Base-by-base conservation (phyloP, 2,113 vertebrate species). In the Podiceps cristatus region DNA sequence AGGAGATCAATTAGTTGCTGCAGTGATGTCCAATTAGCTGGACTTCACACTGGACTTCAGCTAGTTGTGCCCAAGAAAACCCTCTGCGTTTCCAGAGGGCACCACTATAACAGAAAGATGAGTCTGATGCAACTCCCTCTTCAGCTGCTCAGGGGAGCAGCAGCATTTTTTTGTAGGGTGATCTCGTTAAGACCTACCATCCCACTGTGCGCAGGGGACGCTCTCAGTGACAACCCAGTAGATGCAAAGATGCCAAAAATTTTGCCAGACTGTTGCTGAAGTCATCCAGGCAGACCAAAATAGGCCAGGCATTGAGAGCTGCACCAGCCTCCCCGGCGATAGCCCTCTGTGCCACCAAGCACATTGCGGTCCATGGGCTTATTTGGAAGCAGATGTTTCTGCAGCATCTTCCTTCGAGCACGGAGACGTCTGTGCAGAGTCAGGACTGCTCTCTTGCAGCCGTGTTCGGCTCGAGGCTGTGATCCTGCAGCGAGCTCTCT, bases 391-490 rank as follows among this genome's bases (percentile, higher is more conserved):
- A 72, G 92, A 56, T 10, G 24, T 33, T 81, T 44, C 44, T 94
- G 56, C 64, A 93, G 42, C 58, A 55, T 17, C 47, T 68, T 49
- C 52, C 86, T 35, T 35, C 0, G 23, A 64, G 87, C 76, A 27
- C 52, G 0, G 16, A 45, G 50, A 44, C 1, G 6, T 40, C 56
- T 60, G 1, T 16, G 59, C 3, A 18, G 55, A 78, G 60, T 23
- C 52, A 33, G 37, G 35, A 23, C 19, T 63, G 69, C 35, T 78
- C 83, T 77, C 4, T 0, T 24, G 25, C 62, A 60, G 33, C 79
- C 4, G 0, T 3, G 50, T 24, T 58, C 71, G n/a, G 76, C 75
- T 40, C 0, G 0, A 42, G 73, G 73, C 79, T 0, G 0, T 1
- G 8, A 72, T 33, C 56, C 64, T 58, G 76, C 88, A 69, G 76